phyloP scores from a whole-genome alignment of 1,140 invertebrate genomes.

The Leptoteleia sp. region DNA sequence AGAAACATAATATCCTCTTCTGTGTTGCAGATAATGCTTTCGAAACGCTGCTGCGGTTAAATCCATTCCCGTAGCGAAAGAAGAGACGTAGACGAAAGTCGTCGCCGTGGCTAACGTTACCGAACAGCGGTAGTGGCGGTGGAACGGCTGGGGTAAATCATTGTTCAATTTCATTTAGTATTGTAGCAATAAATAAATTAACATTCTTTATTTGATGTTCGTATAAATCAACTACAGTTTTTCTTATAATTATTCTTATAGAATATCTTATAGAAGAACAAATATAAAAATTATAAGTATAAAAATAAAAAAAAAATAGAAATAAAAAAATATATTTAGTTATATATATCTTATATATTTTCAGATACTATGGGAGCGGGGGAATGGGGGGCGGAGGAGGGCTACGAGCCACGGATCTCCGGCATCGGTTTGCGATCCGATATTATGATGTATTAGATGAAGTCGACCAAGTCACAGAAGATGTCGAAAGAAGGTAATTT shows the following conservation, averaged over 20 bases:
- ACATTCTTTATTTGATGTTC: too few relatives aligned
- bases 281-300: too few relatives aligned
- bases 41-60: constrained; percentile 70
- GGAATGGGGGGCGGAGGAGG: constrained; percentile 81
- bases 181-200: too few relatives aligned
- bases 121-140: constrained; percentile 80
- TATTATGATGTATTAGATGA: constrained; percentile 64
- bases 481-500: constrained; percentile 61
- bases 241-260: too few relatives aligned
- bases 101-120: constrained; percentile 74
- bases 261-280: too few relatives aligned
- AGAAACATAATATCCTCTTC: constrained; percentile 70
- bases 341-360: too few relatives aligned
- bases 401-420: constrained; percentile 81
- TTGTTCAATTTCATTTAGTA: too few relatives aligned
- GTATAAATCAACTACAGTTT: too few relatives aligned
- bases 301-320: too few relatives aligned
- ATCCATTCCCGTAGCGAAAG: constrained; percentile 69
- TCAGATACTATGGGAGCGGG: constrained; percentile 81
- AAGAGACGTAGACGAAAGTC: constrained; percentile 75
- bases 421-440: constrained; percentile 75
- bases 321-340: too few relatives aligned
- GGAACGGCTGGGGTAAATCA: constrained; percentile 78
- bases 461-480: constrained; percentile 58
- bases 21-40: constrained; percentile 77